A percentile compares a stretch with the other conserved stretches of the same genome.
These are phyloP conservation scores for Diarsia dahlii DNA, from an alignment of 2,888 invertebrate genomes.

Conservation along the genomic window DNA sequence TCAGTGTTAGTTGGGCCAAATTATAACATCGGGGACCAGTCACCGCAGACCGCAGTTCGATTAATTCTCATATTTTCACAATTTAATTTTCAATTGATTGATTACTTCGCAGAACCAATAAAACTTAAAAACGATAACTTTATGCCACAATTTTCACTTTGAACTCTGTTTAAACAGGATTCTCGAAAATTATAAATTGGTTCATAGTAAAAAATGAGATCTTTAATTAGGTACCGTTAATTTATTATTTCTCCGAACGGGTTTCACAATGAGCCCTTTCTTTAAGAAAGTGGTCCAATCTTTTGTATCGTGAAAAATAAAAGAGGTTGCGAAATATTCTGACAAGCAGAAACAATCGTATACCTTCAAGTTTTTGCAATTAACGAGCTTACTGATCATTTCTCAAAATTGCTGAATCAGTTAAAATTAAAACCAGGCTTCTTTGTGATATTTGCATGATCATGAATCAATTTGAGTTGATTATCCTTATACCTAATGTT, in stretches of 20 bases:
- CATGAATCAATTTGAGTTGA: conserved; percentile 45
- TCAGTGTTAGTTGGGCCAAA: not conserved
- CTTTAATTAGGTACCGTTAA: conserved; percentile 77
- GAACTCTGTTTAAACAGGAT: conserved; percentile 40
- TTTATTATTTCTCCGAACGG: conserved; percentile 72
- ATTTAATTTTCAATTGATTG: conserved; percentile 13
- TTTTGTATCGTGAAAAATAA: conserved; percentile 75
- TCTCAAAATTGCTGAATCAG: conserved; percentile 65
- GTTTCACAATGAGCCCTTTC: conserved; percentile 72
- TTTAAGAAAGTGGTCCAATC: conserved; percentile 74
- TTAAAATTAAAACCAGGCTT: conserved; percentile 36
- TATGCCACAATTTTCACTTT: conserved; percentile 9
- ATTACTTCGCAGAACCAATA: conserved; percentile 5
- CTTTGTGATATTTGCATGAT: conserved; percentile 53
- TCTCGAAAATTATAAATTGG: conserved; percentile 64
- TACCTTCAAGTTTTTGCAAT: conserved; percentile 69
- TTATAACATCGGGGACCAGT: not conserved
- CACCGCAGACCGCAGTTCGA: not conserved
- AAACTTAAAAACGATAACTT: conserved; percentile 6
- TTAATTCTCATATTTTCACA: not conserved
- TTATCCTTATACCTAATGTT: conserved; percentile 20
- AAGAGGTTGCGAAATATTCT: conserved; percentile 70
- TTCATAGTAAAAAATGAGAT: conserved; percentile 67
- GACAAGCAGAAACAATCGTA: conserved; percentile 72
- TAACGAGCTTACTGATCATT: conserved; percentile 64